phyloP scores from a whole-genome alignment of 2,797 vertebrate species.

The Enteromius unitaeniatus region DNA sequence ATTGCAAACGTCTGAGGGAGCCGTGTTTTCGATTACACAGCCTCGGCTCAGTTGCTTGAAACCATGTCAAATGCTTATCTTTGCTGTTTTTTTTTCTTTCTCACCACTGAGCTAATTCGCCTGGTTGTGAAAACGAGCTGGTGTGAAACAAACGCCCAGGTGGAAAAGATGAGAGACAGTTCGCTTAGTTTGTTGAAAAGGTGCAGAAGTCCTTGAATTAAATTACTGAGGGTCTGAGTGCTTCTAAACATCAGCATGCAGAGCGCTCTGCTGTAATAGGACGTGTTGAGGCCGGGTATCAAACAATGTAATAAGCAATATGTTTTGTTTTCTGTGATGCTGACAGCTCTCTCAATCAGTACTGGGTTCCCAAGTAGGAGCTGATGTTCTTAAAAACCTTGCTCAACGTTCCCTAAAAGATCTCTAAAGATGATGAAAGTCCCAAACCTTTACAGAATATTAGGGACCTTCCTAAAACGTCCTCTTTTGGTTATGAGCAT shows the following conservation, averaged over 20 bases:
- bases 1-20: conserved; percentile 7
- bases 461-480: too few species aligned
- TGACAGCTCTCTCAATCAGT: conserved; percentile 55
- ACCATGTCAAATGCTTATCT: conserved; percentile 27
- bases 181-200: conserved; percentile 45
- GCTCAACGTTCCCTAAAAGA: too few species aligned
- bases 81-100: neutral
- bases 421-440: too few species aligned
- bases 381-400: too few species aligned
- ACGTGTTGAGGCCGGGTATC: conserved; percentile 35
- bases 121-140: conserved; percentile 29
- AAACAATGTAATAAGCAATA: conserved; percentile 47
- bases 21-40: conserved; percentile 28
- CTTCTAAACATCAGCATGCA: conserved; percentile 32
- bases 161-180: conserved; percentile 49
- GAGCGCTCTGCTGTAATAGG: conserved; percentile 42
- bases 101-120: conserved; percentile 22
- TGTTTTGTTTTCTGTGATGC: conserved; percentile 20
- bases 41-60: conserved; percentile 2
- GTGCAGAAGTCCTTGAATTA: conserved; percentile 51
- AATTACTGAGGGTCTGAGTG: conserved; percentile 46
- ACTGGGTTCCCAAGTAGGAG: neutral
- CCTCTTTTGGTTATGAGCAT: too few species aligned
- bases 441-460: too few species aligned
- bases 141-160: conserved; percentile 43